phyloP scores from a whole-genome alignment of 2,888 invertebrate genomes.

The Fabriciana adippe region DNA sequence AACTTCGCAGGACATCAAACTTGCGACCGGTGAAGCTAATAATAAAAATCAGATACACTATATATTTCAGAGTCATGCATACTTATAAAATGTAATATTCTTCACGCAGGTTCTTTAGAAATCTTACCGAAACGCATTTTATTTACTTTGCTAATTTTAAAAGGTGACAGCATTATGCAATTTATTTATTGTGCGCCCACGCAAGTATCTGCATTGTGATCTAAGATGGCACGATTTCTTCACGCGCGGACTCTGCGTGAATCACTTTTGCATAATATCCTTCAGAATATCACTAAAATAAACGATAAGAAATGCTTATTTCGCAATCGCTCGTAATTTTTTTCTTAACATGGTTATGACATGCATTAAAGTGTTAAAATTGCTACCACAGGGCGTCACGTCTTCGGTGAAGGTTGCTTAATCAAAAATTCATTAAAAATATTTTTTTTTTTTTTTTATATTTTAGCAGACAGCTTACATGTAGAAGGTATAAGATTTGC shows the following conservation, averaged over 20 bases:
- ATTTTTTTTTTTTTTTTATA: no score
- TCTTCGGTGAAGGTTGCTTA: no score
- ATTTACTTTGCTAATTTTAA: conserved; percentile 23
- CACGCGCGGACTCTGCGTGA: conserved; percentile 29
- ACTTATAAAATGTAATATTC: no score
- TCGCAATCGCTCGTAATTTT: conserved; percentile 12
- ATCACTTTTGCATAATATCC: conserved; percentile 34
- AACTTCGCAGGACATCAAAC: no score
- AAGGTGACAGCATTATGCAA: conserved; percentile 31
- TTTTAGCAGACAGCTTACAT: no score
- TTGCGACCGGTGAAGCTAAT: no score
- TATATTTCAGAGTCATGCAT: no score
- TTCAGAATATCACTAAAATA: conserved; percentile 14
- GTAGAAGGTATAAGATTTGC: no score
- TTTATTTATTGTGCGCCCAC: conserved; percentile 32
- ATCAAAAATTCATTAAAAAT: no score
- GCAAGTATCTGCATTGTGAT: conserved; percentile 29
- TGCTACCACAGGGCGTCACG: not conserved
- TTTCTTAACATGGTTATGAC: conserved; percentile 8
- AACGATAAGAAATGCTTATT: conserved; percentile 8
- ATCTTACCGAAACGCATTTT: conserved; percentile 3
- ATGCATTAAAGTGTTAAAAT: conserved; percentile 7
- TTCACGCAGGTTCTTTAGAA: no score
- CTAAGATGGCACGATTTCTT: conserved; percentile 33
- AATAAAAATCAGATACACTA: no score